phyloP scores from a whole-genome alignment of 2,113 vertebrate species.

The Cyprinodon tularosa region DNA sequence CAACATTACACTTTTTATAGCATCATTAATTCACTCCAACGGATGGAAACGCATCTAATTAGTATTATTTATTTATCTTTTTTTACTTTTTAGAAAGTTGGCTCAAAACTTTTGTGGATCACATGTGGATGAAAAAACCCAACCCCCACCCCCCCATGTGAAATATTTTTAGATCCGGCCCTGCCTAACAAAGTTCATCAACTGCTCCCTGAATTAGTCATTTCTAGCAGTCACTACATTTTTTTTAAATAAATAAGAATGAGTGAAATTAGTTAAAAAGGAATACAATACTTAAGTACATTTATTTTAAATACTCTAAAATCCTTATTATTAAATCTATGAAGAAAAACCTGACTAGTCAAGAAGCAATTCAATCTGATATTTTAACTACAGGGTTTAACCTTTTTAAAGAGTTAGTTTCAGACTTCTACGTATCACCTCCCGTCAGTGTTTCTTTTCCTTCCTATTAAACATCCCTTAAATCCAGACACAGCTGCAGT shows the following conservation, averaged over 20 bases:
- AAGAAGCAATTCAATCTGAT: neutral
- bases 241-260: neutral
- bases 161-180: too few species aligned
- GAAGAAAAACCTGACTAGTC: neutral
- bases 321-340: neutral
- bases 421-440: neutral
- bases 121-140: too few species aligned
- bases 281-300: neutral
- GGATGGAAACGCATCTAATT: too few species aligned
- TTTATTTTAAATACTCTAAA: neutral
- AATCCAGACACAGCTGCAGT: neutral
- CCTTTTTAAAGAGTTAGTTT: neutral
- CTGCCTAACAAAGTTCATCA: too few species aligned
- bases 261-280: neutral
- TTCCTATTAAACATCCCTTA: conserved; percentile 32
- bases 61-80: too few species aligned
- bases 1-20: too few species aligned
- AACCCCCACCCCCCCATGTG: too few species aligned
- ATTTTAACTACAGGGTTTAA: neutral
- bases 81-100: too few species aligned
- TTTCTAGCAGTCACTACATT: neutral
- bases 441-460: neutral
- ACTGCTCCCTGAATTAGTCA: neutral
- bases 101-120: too few species aligned
- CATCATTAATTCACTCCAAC: too few species aligned